Conservation (phyloP, 2,888 invertebrate species). For the Lagria hirta region DNA sequence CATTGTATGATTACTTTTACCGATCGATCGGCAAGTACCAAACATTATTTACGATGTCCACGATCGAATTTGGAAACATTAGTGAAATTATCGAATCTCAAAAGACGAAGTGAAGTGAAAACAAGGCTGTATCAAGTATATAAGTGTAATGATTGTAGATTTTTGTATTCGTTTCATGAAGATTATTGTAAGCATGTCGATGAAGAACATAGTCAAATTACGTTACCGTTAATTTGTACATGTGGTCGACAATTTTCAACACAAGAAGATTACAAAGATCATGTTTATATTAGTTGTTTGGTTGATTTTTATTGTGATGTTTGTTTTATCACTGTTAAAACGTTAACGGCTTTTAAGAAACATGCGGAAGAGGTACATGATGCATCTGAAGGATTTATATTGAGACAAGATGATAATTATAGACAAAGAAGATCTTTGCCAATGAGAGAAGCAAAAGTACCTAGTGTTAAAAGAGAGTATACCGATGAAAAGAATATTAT, state of each 20-base stretch:
- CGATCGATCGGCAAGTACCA: conserved; percentile 47
- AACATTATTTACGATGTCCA: conserved; percentile 43
- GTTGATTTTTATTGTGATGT: conserved; percentile 51
- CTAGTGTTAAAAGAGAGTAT: conserved; percentile 26
- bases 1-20: conserved; percentile 63
- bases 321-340: conserved; percentile 45
- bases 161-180: conserved; percentile 48
- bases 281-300: conserved; percentile 47
- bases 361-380: conserved; percentile 48
- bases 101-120: conserved; percentile 45
- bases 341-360: conserved; percentile 45
- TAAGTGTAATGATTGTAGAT: conserved; percentile 47
- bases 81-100: conserved; percentile 43
- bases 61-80: conserved; percentile 42
- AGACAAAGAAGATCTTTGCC: conserved; percentile 26
- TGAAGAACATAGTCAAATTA: conserved; percentile 41
- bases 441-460: conserved; percentile 8
- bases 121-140: conserved; percentile 50
- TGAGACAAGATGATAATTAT: conserved; percentile 45
- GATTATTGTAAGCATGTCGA: conserved; percentile 49
- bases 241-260: conserved; percentile 44
- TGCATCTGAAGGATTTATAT: conserved; percentile 44
- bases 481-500: conserved; percentile 30
- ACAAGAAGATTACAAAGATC: conserved; percentile 47
- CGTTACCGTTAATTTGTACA: conserved; percentile 40